Evolutionary conservation across 2,888 invertebrate genomes (phyloP), one percentile per base, ranked within the genome.

Genomic region (Agrochola lychnidis): DNA sequence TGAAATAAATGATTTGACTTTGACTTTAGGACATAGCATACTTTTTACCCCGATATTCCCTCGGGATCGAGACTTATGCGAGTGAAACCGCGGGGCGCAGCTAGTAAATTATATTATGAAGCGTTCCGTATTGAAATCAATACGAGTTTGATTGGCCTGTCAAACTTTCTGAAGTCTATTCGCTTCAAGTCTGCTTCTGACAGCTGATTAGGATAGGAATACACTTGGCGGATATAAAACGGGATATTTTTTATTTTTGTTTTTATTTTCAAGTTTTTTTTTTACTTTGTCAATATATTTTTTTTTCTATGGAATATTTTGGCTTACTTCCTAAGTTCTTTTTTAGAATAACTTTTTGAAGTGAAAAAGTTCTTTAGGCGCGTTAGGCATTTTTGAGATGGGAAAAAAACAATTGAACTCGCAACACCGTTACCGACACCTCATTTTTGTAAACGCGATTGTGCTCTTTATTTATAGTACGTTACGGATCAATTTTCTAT

Each of bases 131-230:
- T 80, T 82, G 69, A 84, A 82, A 87, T 83, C 79, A 84, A 87
- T 80, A 82, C 73, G 87, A 90, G 79, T 90, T 90, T 88, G 88
- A 91, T 91, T 91, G 86, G 76, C 79, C 82, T 88, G 90, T 91
- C 91, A 87, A 89, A 91, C 80, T 90, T 89, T 79, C 74, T 79
- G 78, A 83, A 86, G 80, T 79, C 73, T 73, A 76, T 75, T 84
- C 80, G 67, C 51, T 40, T 53, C 25, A 72, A 67, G 73, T 75
- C 80, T 89, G 90, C 72, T 56, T 61, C 61, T 63, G 89, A 89
- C 89, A 88, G 86, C 78, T 83, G 74, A 75, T 87, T 80, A 75
- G 80, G 67, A 70, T 57, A 59, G 56, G 7, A 69, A 42, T 73
- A 83, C 64, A 61, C 71, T 62, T 30, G 22, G 51, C 40, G 71